Conservation (phyloP, 2,888 invertebrate genomes). For the Drosophila melanosoma region DNA sequence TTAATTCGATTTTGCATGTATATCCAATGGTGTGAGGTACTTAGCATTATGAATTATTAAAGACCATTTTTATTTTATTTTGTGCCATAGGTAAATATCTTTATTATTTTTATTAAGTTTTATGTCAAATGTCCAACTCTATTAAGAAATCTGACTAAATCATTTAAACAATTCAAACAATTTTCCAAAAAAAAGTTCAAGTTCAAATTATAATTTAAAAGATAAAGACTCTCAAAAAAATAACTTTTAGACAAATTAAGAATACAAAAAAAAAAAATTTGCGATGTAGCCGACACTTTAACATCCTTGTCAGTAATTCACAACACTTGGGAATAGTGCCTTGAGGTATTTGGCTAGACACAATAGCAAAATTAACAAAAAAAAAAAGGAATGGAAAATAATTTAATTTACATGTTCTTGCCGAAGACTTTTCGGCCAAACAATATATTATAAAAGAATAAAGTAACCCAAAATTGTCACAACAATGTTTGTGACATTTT, state of each 20-base stretch:
- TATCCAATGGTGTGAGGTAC: background rate
- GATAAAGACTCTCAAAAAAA: slow-evolving; percentile 7
- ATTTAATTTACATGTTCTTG: slow-evolving; percentile 51
- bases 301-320: slow-evolving; percentile 6
- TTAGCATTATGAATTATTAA: background rate
- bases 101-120: background rate
- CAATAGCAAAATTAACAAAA: slow-evolving; percentile 19
- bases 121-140: background rate
- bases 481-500: slow-evolving; percentile 39
- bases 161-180: background rate
- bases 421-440: slow-evolving; percentile 35
- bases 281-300: slow-evolving; percentile 30
- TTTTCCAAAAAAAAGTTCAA: slow-evolving; percentile 6
- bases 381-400: slow-evolving; percentile 25
- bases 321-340: slow-evolving; percentile 17
- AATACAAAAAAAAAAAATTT: slow-evolving; percentile 15
- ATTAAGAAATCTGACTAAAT: background rate
- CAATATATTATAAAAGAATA: slow-evolving; percentile 62
- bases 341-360: slow-evolving; percentile 38
- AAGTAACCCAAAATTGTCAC: slow-evolving; percentile 48
- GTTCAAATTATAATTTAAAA: slow-evolving; percentile 27
- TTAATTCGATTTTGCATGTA: background rate
- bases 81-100: background rate
- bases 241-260: background rate
- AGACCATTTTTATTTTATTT: background rate